Conservation (phyloP, 2,888 invertebrate species). For the Drosophila gaucha region DNA sequence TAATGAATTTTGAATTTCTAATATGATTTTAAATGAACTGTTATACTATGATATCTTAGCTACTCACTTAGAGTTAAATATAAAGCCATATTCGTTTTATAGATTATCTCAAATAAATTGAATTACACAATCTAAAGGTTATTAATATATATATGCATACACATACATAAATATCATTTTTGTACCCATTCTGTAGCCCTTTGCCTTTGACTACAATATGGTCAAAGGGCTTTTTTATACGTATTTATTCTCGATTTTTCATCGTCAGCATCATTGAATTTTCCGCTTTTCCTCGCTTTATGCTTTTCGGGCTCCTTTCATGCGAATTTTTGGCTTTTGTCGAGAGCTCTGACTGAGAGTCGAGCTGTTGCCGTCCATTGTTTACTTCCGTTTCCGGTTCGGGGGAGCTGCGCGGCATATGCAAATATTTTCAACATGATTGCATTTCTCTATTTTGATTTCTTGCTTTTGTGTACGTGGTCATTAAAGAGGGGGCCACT, state of each 20-base stretch:
- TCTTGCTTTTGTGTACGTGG: constrained; percentile 32
- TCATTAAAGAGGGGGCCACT: constrained; percentile 1
- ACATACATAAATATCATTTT: background rate
- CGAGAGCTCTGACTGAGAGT: constrained; percentile 5
- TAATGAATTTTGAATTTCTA: background rate
- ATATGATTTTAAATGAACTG: too few relatives aligned
- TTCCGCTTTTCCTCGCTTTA: constrained; percentile 14
- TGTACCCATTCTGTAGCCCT: background rate
- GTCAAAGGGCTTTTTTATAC: constrained; percentile 9
- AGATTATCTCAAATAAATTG: background rate
- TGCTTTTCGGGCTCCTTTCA: constrained; percentile 35
- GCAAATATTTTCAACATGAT: constrained; percentile 74
- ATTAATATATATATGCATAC: background rate
- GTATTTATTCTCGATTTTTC: constrained; percentile 21
- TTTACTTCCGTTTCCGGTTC: constrained; percentile 75
- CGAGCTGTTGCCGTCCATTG: constrained; percentile 53
- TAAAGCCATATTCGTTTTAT: background rate
- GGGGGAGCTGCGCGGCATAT: constrained; percentile 48
- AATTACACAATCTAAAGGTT: background rate
- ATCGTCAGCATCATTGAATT: constrained; percentile 20
- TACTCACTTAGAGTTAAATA: too few relatives aligned
- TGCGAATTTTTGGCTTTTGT: constrained; percentile 40
- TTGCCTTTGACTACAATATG: background rate
- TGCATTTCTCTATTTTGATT: constrained; percentile 69
- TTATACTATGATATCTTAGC: too few relatives aligned